Percentiles rank a stretch among this genome's conserved stretches.
phyloP scores from a whole-genome alignment of 1,140 invertebrate species.

The Calosoma granatense region DNA sequence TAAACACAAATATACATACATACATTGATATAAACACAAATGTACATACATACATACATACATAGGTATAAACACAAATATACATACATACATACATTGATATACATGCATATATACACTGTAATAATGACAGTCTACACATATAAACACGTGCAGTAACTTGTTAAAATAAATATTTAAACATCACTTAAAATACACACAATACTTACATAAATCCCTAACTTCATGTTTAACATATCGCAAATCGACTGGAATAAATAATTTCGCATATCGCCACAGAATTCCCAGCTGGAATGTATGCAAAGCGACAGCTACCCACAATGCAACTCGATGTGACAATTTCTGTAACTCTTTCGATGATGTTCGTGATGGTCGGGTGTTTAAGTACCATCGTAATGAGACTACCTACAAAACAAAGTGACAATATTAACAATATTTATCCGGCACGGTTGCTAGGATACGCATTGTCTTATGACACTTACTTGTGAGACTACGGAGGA shows the following conservation, averaged over 20 bases:
- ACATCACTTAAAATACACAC: too few relatives aligned
- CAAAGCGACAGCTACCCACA: slow-evolving; percentile 40
- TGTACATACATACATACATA: neutral
- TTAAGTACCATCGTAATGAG: slow-evolving; percentile 43
- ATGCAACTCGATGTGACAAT: slow-evolving; percentile 18
- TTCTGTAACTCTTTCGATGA: slow-evolving; percentile 15
- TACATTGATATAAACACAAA: too few relatives aligned
- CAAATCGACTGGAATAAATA: slow-evolving; percentile 78
- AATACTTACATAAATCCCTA: slow-evolving; percentile 43
- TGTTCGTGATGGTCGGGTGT: slow-evolving; percentile 10
- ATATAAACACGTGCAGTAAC: too few relatives aligned
- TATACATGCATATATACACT: neutral
- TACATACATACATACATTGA: neutral
- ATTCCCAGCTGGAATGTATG: slow-evolving; percentile 75
- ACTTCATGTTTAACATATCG: slow-evolving; percentile 76
- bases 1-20: neutral
- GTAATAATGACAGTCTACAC: neutral
- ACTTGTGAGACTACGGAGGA: slow-evolving; percentile 68
- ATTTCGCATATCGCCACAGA: slow-evolving; percentile 79
- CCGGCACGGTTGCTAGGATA: neutral
- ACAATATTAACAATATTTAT: slow-evolving; percentile 9
- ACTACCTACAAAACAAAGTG: slow-evolving; percentile 31
- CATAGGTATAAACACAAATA: neutral
- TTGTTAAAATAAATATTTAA: too few relatives aligned
- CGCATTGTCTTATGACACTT: slow-evolving; percentile 16